Base-by-base conservation (phyloP, 2,888 invertebrate genomes). In the Lasioglossum zephyrum region DNA sequence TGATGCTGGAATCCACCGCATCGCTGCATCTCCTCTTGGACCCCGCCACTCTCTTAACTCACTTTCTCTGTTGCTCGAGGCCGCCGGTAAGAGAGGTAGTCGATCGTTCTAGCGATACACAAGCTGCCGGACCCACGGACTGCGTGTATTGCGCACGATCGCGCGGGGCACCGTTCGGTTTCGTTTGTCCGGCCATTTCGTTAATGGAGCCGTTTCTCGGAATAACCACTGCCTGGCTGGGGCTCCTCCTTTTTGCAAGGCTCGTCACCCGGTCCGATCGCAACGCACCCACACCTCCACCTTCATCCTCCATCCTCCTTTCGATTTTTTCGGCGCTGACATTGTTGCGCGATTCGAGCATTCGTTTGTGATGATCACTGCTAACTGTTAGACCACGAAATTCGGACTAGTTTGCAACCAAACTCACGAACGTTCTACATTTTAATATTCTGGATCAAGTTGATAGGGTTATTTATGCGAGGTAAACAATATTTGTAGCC, bases 161-260 rank as follows among this genome's bases (percentile, higher is more conserved):
- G 90, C 86, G 78, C 86, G 63, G 77, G 63, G 16, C 63, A 63
- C 31, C 89, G 80, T 77, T 92, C 89, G 91, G 91, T 92, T 92
- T 93, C 89, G 91, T 91, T 91, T 91, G 89, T 89, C 88, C 91
- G 88, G 79, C 88, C 90, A 90, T 92, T 92, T 92, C 92, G 88
- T 92, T 92, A 92, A 92, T 92, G 92, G 92, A 92, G 88, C 89
- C 87, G 91, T 92, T 92, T 92, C 92, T 91, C 84, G 88, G 91
- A 92, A 92, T 92, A 92, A 82, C 86, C 89, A 87, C 88, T 82
- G 79, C 83, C 78, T 76, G 73, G 76, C 66, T 8, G 41, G 9
- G 41, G 18, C 78, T 85, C 73, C 66, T 91, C 79, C 77, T 88
- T 88, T 85, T 88, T 87, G 82, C 86, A 63, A 39, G 77, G 77